These are phyloP conservation scores for Drosophila sproati DNA, from an alignment of 1,140 invertebrate species.

Conservation along the genomic window DNA sequence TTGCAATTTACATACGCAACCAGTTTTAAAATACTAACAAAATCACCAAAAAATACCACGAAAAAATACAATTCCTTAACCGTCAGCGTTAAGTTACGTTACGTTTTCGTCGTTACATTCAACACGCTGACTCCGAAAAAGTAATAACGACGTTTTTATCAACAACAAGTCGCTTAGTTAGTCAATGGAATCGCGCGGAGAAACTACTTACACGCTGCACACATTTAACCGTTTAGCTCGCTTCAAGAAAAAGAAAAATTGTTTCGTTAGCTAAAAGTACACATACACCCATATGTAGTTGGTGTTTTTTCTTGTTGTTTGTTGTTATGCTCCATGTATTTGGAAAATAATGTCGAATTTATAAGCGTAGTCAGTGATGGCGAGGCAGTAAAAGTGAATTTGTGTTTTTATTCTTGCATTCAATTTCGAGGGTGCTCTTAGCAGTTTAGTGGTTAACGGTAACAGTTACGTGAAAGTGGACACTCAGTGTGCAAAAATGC, in stretches of 20 bases:
- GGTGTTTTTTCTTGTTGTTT: slow-evolving; percentile 19
- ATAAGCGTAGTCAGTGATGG: neutral
- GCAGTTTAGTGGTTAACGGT: slow-evolving; percentile 29
- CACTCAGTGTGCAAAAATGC: slow-evolving; percentile 40
- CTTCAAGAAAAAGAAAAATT: slow-evolving; percentile 6
- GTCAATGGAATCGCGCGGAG: slow-evolving; percentile 46
- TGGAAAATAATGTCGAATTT: slow-evolving; percentile 7
- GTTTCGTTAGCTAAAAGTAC: slow-evolving; percentile 11
- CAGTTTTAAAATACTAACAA: neutral
- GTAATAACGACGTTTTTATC: slow-evolving; percentile 39
- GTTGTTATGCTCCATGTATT: slow-evolving; percentile 10
- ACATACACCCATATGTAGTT: slow-evolving; percentile 7
- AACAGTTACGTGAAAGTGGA: slow-evolving; percentile 48
- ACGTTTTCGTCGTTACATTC: slow-evolving; percentile 25
- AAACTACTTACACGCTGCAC: slow-evolving; percentile 43
- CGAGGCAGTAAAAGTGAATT: slow-evolving; percentile 16
- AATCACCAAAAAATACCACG: slow-evolving; percentile 16
- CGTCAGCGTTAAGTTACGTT: slow-evolving; percentile 9
- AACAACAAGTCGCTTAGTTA: slow-evolving; percentile 44
- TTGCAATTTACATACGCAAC: neutral
- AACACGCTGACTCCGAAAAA: slow-evolving; percentile 31
- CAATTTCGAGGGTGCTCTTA: slow-evolving; percentile 3
- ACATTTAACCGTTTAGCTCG: slow-evolving; percentile 2
- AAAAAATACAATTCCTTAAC: slow-evolving; percentile 9
- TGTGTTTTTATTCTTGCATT: slow-evolving; percentile 25